Evolutionary conservation across 2,113 vertebrate genomes (phyloP).

Genomic region (Otocyon megalotis): DNA sequence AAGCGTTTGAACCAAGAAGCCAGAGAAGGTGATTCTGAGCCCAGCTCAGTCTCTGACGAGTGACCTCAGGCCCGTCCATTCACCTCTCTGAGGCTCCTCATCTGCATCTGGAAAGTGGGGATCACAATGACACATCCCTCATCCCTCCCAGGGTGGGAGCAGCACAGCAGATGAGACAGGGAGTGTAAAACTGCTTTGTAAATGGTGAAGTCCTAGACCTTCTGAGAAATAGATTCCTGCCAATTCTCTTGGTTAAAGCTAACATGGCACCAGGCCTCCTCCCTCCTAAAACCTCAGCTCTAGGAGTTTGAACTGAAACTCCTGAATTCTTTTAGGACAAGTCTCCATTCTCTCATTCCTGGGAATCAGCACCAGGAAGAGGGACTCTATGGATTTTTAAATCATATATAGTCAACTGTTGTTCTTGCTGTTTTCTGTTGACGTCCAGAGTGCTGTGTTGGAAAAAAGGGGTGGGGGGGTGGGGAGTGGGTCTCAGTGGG

Average conservation of each 20-base stretch:
- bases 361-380: not conserved
- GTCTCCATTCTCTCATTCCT: not conserved
- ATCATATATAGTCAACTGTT: not conserved
- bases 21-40: slow-evolving; percentile 28
- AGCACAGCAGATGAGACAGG: not conserved
- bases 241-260: slow-evolving; percentile 33
- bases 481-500: not conserved
- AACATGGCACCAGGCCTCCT: not conserved
- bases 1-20: slow-evolving; percentile 51
- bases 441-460: not conserved
- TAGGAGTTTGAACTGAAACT: not conserved
- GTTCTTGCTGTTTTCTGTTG: not conserved
- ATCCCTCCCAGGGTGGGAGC: not conserved
- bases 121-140: not conserved
- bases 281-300: not conserved
- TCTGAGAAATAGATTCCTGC: not conserved
- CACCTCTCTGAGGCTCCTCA: not conserved
- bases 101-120: not conserved
- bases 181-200: not conserved
- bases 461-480: not conserved
- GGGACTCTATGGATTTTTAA: not conserved
- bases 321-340: not conserved
- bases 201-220: not conserved
- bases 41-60: not conserved
- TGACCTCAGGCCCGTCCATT: not conserved